phyloP scores from a whole-genome alignment of 1,140 invertebrate genomes.

The Catajapyx aquilonaris region DNA sequence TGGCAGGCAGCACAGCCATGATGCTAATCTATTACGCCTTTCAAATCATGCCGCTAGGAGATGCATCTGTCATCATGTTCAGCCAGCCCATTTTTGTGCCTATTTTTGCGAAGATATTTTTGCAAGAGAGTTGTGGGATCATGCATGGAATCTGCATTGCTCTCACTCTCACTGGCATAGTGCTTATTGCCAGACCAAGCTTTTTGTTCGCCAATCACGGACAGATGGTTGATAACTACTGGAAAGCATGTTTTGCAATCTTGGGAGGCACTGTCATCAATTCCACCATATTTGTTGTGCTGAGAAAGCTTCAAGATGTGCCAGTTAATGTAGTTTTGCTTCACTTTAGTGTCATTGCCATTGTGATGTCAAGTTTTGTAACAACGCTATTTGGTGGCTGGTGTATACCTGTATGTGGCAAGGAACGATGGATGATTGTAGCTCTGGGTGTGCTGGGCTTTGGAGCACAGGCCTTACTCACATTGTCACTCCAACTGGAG shows the following conservation, averaged over 20 bases:
- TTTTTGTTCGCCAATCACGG: constrained; percentile 19
- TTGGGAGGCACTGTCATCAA: constrained; percentile 77
- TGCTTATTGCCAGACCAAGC: constrained; percentile 53
- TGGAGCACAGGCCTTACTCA: neutral
- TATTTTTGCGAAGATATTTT: constrained; percentile 66
- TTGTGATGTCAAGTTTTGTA: neutral
- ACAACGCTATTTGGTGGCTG: neutral
- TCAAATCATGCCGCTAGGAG: constrained; percentile 66
- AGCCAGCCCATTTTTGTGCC: constrained; percentile 80
- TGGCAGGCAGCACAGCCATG: constrained; percentile 60
- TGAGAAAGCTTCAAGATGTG: constrained; percentile 62
- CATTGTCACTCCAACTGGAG: neutral
- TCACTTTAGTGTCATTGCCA: neutral
- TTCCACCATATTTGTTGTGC: constrained; percentile 79
- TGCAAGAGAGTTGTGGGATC: constrained; percentile 72
- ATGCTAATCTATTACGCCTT: constrained; percentile 79
- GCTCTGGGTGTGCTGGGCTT: neutral
- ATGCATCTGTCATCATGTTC: constrained; percentile 77
- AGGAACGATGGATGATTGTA: neutral
- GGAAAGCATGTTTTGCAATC: no score
- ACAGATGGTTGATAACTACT: no score
- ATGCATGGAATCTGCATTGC: constrained; percentile 64
- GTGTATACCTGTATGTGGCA: neutral
- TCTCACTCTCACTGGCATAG: constrained; percentile 59
- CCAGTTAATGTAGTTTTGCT: constrained; percentile 24